Evolutionary conservation across 2,113 vertebrate genomes (phyloP), one percentile per base, ranked within the genome.

Genomic region (Sylvilagus bachmani): DNA sequence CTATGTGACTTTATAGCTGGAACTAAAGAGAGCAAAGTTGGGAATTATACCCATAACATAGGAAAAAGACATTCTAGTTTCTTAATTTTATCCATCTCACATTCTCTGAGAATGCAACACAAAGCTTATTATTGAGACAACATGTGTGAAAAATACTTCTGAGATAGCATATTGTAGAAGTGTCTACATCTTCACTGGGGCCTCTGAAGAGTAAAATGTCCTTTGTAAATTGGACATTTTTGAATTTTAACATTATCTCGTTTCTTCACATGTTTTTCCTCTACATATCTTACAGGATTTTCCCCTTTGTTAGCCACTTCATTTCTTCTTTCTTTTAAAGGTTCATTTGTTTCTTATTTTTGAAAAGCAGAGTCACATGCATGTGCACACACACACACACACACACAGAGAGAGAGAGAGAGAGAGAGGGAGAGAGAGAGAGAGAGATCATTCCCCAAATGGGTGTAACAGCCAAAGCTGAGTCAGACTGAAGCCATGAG

Each of bases 191-290:
- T 94, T 89, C 38, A 64, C 22, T 13, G 6, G 64, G 1, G 3
- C 1, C 16, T 2, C 27, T 44, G 69, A 91, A 70, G 77, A 12
- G 55, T 25, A 3, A 92, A 88, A 67, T 87, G 16, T 29, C 64
- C 14, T 64, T 73, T 86, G 22, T 33, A 71, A 51, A 16, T 53
- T 86, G 9, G 10, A 27, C 24, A 95, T 12, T 33, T 89, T 27
- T 94, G 55, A 91, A 83, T 79, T 93, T 75, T 82, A 64, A 58
- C n/a, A 7, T 78, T 62, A 89, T 86, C 38, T 67, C 55, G 8
- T 29, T 92, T 33, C 16, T 92, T 4, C 82, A 25, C 90, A 9
- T 90, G 49, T 78, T 78, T 64, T 7, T 8, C n/a, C 7, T 21
- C 16, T 38, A 36, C 73, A 27, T 58, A 9, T 91, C 33, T 81